Conservation (phyloP, 1,140 invertebrate genomes). For the Camponotus floridanus region DNA sequence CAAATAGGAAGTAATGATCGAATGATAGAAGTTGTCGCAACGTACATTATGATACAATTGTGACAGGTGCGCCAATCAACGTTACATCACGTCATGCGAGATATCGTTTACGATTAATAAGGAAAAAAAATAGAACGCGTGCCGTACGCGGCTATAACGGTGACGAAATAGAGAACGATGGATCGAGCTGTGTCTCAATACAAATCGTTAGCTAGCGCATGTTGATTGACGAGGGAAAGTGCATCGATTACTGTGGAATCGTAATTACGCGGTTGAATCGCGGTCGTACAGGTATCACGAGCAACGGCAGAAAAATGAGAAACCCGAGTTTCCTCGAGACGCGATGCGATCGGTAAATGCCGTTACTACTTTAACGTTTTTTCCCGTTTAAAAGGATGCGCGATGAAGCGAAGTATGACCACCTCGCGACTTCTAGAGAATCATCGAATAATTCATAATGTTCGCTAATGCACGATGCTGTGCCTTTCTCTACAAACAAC, state of each 20-base stretch:
- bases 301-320: constrained; percentile 26
- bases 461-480: neutral
- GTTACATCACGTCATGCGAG: constrained; percentile 1
- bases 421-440: neutral
- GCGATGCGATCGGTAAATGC: neutral
- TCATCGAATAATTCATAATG: constrained; percentile 44
- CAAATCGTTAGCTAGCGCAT: constrained; percentile 22
- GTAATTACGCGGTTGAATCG: constrained; percentile 76
- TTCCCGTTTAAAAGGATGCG: neutral
- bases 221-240: constrained; percentile 52
- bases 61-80: constrained; percentile 12
- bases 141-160: neutral
- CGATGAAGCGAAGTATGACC: constrained; percentile 28
- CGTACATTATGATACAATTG: constrained; percentile 15
- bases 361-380: constrained; percentile 2
- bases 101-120: constrained; percentile 31
- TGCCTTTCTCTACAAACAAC: constrained; percentile 24
- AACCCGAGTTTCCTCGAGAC: constrained; percentile 9
- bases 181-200: constrained; percentile 30
- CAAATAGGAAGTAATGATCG: neutral
- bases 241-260: constrained; percentile 67
- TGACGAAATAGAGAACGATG: constrained; percentile 43
- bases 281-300: constrained; percentile 64
- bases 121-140: constrained; percentile 22
- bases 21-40: neutral